phyloP scores from a whole-genome alignment of 2,888 invertebrate genomes.

The Dryomyza anilis region DNA sequence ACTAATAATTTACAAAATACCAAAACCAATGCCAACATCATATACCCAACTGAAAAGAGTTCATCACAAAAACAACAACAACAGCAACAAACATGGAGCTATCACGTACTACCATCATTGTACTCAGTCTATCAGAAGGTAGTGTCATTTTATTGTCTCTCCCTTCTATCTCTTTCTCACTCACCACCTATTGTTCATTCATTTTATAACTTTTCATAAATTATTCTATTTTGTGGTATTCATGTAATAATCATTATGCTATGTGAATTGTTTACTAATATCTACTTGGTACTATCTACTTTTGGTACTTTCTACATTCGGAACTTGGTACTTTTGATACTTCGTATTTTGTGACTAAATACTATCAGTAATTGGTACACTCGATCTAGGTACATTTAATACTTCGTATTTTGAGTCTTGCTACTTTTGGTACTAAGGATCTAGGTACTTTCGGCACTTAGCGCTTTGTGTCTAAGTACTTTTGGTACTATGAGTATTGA shows the following conservation, averaged over 20 bases:
- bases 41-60: constrained; percentile 53
- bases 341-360: too few relatives aligned
- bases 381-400: too few relatives aligned
- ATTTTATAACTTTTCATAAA: not conserved
- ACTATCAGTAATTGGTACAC: too few relatives aligned
- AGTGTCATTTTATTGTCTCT: constrained; percentile 40
- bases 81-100: constrained; percentile 81
- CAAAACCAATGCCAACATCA: constrained; percentile 40
- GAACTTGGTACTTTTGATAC: too few relatives aligned
- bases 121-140: constrained; percentile 88
- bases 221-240: not conserved
- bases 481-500: too few relatives aligned
- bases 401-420: too few relatives aligned
- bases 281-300: too few relatives aligned
- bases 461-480: too few relatives aligned
- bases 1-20: constrained; percentile 35
- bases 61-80: too few relatives aligned
- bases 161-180: constrained; percentile 1
- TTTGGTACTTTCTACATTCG: too few relatives aligned
- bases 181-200: not conserved
- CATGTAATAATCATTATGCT: not conserved
- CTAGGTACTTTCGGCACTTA: too few relatives aligned
- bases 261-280: not conserved
- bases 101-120: constrained; percentile 82
- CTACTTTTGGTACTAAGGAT: too few relatives aligned